These are phyloP conservation scores for Centropristis striata DNA, from an alignment of 2,113 vertebrate species.

Conservation along the genomic window DNA sequence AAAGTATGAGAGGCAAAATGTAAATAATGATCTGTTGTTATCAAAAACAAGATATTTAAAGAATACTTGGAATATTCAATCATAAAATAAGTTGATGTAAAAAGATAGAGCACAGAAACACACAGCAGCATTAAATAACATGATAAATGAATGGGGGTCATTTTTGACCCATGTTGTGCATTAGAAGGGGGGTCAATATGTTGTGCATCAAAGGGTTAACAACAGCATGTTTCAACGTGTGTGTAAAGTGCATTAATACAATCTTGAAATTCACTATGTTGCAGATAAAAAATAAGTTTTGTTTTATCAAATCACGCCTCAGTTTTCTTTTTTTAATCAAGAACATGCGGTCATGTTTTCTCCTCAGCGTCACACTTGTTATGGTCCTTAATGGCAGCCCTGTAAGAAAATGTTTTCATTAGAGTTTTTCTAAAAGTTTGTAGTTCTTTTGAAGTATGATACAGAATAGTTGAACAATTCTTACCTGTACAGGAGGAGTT, in stretches of 20 bases:
- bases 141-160: too few relatives aligned
- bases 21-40: too few relatives aligned
- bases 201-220: too few relatives aligned
- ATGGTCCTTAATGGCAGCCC: slow-evolving; percentile 52
- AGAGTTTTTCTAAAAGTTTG: background rate
- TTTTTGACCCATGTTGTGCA: too few relatives aligned
- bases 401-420: slow-evolving; percentile 36
- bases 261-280: slow-evolving; percentile 20
- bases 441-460: background rate
- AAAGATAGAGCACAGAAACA: too few relatives aligned
- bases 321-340: background rate
- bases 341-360: slow-evolving; percentile 42
- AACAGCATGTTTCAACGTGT: slow-evolving; percentile 10
- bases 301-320: background rate
- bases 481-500: slow-evolving; percentile 91
- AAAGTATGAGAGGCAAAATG: too few relatives aligned
- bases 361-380: slow-evolving; percentile 27
- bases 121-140: too few relatives aligned
- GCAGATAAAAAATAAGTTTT: background rate
- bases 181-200: too few relatives aligned
- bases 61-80: too few relatives aligned
- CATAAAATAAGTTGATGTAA: too few relatives aligned
- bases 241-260: slow-evolving; percentile 57
- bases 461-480: slow-evolving; percentile 12
- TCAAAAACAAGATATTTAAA: too few relatives aligned